Base-by-base conservation (phyloP, 2,113 vertebrate species). In the Plotosus lineatus region DNA sequence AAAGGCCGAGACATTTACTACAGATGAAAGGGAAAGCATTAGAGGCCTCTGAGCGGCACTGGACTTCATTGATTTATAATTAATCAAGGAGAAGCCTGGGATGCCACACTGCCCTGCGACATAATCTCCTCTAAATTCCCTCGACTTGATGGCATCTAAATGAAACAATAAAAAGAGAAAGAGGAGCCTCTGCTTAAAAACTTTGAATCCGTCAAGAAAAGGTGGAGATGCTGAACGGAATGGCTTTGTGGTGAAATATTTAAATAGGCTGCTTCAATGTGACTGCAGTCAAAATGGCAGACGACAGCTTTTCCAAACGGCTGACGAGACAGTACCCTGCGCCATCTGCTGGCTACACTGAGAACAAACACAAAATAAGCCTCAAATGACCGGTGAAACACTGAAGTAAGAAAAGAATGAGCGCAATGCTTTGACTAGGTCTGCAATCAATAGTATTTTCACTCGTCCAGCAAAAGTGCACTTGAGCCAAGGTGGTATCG, bases 331-430 rank as follows among this genome's bases (percentile, higher is more conserved):
- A 88, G 89, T 84, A 53, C 68, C 79, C 44, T 75, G 77, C 84
- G 85, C 84, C 90, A 86, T 90, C 92, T 92, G 88, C 79, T 90
- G 91, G 88, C 75, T 1, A 26, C n/a, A 51, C 12, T 46, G 6
- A 44, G 2, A 75, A 31, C 19, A 26, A 84, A 15, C 40, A 48
- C 44, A 19, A 73, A 46, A 6, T n/a, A 50, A 21, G 28, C 33
- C 3, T 36, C 46, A 17, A 28, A 31, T 21, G 42, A 58, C 4
- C 2, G 8, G 23, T 40, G 51, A 38, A 66, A 53, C 36, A 11
- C 40, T 81, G 71, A 63, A 40, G 40, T 17, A 17, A 44, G 17
- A 4, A 14, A 56, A 74, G 11, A 69, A 21, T 5, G 40, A 40
- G 40, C 28, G 1, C 3, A 17, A 61, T n/a, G 10, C 28, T 53